Conservation (phyloP, 2,113 vertebrate species). For the Tricholaema leucomelas region DNA sequence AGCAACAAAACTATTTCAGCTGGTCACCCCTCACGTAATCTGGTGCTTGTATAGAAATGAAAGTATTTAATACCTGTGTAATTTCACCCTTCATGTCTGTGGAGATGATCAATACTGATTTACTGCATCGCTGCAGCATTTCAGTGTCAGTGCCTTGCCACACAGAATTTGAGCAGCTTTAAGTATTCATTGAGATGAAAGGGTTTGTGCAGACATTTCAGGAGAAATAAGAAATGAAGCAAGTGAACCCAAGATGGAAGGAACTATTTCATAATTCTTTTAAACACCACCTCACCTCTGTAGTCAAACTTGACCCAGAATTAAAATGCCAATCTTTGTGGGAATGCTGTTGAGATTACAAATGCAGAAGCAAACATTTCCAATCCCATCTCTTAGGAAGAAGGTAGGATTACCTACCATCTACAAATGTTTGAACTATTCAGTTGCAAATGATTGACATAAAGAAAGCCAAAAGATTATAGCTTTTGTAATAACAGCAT, state of each 20-base stretch:
- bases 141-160: conserved; percentile 7
- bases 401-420: background rate
- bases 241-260: background rate
- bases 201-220: background rate
- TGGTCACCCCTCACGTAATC: background rate
- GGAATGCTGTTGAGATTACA: background rate
- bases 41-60: background rate
- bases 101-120: background rate
- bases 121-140: background rate
- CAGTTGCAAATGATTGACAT: background rate
- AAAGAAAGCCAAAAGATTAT: background rate
- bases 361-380: background rate
- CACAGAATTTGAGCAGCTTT: background rate
- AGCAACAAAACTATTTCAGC: background rate
- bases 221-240: background rate
- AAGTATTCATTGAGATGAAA: background rate
- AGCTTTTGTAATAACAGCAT: background rate
- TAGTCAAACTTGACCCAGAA: background rate
- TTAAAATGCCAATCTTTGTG: background rate
- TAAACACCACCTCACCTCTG: background rate
- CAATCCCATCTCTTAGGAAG: background rate
- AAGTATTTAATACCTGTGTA: background rate
- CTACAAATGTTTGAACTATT: background rate
- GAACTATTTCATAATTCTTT: background rate
- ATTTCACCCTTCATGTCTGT: background rate